phyloP scores from a whole-genome alignment of 1,140 invertebrate species.

The Lepidurus packardi region DNA sequence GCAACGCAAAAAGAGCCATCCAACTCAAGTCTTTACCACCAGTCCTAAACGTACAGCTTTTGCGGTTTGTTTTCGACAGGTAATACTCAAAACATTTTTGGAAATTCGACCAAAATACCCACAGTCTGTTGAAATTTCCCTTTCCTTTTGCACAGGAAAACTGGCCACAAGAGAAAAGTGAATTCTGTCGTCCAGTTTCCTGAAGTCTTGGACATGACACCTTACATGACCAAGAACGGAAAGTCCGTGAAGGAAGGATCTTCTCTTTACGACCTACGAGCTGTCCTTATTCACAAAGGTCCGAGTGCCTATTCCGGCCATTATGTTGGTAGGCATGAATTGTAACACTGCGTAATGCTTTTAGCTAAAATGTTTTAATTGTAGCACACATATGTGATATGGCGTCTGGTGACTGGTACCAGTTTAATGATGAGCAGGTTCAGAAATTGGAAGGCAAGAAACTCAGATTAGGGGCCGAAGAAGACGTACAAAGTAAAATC shows the following conservation, averaged over 20 bases:
- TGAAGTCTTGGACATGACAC: slow-evolving; percentile 60
- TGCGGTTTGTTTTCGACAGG: slow-evolving; percentile 63
- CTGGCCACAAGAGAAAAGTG: slow-evolving; percentile 61
- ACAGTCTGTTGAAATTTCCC: slow-evolving; percentile 33
- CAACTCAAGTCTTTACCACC: slow-evolving; percentile 56
- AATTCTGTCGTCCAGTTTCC: slow-evolving; percentile 61
- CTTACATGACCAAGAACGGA: slow-evolving; percentile 26
- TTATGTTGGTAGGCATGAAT: slow-evolving; percentile 52
- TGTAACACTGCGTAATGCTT: neutral
- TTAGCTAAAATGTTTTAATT: slow-evolving; percentile 35
- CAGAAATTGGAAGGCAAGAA: slow-evolving; percentile 55
- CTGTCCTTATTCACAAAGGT: slow-evolving; percentile 62
- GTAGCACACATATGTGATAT: slow-evolving; percentile 55
- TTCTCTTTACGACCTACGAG: slow-evolving; percentile 56
- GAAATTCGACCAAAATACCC: neutral
- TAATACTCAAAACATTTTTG: slow-evolving; percentile 38
- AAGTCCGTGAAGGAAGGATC: neutral
- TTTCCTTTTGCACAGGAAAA: slow-evolving; percentile 48
- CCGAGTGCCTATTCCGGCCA: slow-evolving; percentile 64
- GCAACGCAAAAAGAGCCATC: slow-evolving; percentile 58
- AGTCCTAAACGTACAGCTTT: slow-evolving; percentile 63
- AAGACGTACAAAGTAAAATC: slow-evolving; percentile 47
- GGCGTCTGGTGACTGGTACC: slow-evolving; percentile 55
- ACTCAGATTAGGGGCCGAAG: slow-evolving; percentile 49
- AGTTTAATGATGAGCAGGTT: slow-evolving; percentile 64